These are phyloP conservation scores for Nephrotoma flavescens DNA, from an alignment of 2,888 invertebrate genomes.

Conservation along the genomic window DNA sequence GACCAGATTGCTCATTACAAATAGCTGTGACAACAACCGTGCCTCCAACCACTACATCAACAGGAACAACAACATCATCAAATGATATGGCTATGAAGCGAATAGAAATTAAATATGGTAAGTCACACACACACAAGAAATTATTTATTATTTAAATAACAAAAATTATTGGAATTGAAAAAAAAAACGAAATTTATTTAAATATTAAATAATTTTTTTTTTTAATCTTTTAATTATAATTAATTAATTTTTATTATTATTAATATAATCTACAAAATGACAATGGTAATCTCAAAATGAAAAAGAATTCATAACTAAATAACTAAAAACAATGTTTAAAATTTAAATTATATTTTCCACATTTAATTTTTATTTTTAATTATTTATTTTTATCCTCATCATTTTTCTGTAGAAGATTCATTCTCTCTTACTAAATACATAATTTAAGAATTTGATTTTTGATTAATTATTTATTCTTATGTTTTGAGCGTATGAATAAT, in stretches of 20 bases:
- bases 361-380: conserved; percentile 6
- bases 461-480: not conserved
- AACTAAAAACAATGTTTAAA: conserved; percentile 3
- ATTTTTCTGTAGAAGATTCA: not conserved
- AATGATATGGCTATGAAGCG: conserved; percentile 56
- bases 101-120: conserved; percentile 90
- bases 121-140: conserved; percentile 25
- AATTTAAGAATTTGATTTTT: conserved; percentile 5
- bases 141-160: conserved; percentile 6
- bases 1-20: conserved; percentile 71
- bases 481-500: not conserved
- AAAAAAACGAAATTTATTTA: not conserved
- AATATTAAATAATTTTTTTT: not conserved
- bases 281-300: conserved; percentile 8
- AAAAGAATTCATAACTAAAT: conserved; percentile 5
- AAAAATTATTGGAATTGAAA: not conserved
- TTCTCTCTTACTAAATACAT: not conserved
- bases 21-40: conserved; percentile 48
- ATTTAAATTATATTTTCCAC: not conserved
- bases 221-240: not conserved
- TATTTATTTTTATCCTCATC: conserved; percentile 1
- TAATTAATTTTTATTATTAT: not conserved
- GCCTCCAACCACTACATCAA: conserved; percentile 36
- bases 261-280: conserved; percentile 4
- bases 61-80: conserved; percentile 44